These are phyloP conservation scores for Flexamia atlantica DNA, from an alignment of 2,888 invertebrate genomes.

Conservation along the genomic window DNA sequence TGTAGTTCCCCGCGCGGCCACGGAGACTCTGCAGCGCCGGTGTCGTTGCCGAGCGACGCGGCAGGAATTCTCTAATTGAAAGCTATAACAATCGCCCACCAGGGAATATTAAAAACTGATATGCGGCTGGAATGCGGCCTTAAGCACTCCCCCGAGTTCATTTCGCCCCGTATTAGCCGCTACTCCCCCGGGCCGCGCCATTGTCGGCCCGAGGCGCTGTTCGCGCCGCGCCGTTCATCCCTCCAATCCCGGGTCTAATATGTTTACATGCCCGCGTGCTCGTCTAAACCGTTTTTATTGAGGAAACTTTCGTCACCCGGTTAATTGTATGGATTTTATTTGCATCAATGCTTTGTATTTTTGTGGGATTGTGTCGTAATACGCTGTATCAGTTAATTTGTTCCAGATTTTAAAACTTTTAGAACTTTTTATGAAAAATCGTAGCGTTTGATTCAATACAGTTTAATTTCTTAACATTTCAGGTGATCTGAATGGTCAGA, in stretches of 20 bases:
- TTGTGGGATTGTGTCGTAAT: no score
- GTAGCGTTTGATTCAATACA: no score
- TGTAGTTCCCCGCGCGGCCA: slow-evolving; percentile 21
- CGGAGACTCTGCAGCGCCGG: neutral
- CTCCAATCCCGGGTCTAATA: neutral
- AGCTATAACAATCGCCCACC: slow-evolving; percentile 56
- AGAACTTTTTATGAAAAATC: no score
- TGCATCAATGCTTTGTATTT: neutral
- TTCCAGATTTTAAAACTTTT: no score
- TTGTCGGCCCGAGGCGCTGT: slow-evolving; percentile 14
- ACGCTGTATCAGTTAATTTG: no score
- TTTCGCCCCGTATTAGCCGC: slow-evolving; percentile 34
- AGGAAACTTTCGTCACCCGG: no score
- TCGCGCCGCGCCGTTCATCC: neutral
- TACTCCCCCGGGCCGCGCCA: neutral
- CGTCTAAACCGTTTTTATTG: neutral
- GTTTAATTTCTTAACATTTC: no score
- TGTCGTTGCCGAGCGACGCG: slow-evolving; percentile 49
- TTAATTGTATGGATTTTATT: neutral
- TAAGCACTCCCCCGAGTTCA: slow-evolving; percentile 59
- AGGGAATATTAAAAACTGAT: slow-evolving; percentile 60
- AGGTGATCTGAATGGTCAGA: no score
- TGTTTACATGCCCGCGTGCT: neutral
- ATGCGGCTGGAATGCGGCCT: slow-evolving; percentile 53
- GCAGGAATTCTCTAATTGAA: slow-evolving; percentile 59